Evolutionary conservation across 2,113 vertebrate genomes (phyloP).

Genomic region (Sylvia atricapilla): DNA sequence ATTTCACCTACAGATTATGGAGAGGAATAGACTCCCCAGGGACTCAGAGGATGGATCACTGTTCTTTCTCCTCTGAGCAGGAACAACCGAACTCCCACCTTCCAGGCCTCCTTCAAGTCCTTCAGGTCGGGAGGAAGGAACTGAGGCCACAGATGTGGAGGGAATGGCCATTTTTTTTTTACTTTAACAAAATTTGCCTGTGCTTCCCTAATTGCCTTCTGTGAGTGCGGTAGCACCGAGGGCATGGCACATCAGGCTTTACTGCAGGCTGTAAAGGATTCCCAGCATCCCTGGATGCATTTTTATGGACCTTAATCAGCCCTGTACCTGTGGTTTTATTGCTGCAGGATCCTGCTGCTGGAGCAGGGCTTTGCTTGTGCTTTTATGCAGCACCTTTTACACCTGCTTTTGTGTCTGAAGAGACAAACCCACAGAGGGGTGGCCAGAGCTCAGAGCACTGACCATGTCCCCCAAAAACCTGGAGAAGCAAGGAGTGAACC

Average conservation of each 20-base stretch:
- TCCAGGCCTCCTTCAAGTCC: not conserved
- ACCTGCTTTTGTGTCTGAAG: not conserved
- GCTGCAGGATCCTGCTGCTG: not conserved
- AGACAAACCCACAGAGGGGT: not conserved
- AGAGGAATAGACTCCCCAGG: not conserved
- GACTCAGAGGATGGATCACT: not conserved
- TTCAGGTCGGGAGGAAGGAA: accelerated
- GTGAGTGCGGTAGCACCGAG: not conserved
- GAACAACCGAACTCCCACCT: not conserved
- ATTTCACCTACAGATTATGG: not conserved
- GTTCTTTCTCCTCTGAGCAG: not conserved
- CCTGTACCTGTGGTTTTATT: not conserved
- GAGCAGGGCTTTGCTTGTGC: not conserved
- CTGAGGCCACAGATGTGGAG: not conserved
- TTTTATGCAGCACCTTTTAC: not conserved
- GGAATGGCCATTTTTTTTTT: accelerated
- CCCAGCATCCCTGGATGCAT: not conserved
- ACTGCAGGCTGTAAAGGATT: not conserved
- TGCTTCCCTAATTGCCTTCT: not conserved
- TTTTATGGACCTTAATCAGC: not conserved
- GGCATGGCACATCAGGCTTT: not conserved
- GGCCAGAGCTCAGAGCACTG: not conserved
- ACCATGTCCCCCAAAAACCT: not conserved
- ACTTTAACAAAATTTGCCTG: not conserved
- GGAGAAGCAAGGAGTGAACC: not conserved